phyloP scores from a whole-genome alignment of 2,888 invertebrate genomes.

The Melanophora roralis region DNA sequence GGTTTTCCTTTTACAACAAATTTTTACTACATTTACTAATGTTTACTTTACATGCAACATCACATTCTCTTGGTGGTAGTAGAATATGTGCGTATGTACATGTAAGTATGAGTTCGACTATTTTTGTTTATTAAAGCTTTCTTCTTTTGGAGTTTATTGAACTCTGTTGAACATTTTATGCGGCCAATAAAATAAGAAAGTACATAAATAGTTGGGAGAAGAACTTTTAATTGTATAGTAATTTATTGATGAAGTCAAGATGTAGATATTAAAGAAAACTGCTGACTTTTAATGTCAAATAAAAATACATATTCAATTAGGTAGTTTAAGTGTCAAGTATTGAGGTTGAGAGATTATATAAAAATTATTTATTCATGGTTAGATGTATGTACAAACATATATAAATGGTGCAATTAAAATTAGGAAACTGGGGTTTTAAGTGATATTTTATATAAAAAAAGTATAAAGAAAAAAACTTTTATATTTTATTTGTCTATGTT shows the following conservation, averaged over 20 bases:
- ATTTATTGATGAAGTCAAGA: not conserved
- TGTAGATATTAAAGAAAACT: not conserved
- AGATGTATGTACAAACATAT: not conserved
- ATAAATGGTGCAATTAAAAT: not conserved
- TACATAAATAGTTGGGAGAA: not conserved
- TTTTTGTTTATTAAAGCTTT: constrained; percentile 20
- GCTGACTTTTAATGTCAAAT: not conserved
- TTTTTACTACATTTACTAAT: constrained; percentile 25
- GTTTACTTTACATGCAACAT: constrained; percentile 22
- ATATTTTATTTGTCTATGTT: too few relatives aligned
- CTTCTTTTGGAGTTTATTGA: constrained; percentile 34
- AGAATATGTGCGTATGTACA: too few relatives aligned
- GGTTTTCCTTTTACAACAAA: not conserved
- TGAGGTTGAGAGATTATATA: not conserved
- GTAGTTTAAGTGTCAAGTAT: too few relatives aligned
- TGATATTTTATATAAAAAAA: too few relatives aligned
- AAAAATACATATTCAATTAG: not conserved
- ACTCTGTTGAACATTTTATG: constrained; percentile 12
- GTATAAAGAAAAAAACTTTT: too few relatives aligned
- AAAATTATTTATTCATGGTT: not conserved
- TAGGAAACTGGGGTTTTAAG: not conserved
- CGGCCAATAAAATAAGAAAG: constrained; percentile 4
- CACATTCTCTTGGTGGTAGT: constrained; percentile 17
- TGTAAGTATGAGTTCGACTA: not conserved
- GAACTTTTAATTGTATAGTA: not conserved